Base-by-base conservation (phyloP, 2,797 vertebrate genomes). In the Crypturellus tataupa region DNA sequence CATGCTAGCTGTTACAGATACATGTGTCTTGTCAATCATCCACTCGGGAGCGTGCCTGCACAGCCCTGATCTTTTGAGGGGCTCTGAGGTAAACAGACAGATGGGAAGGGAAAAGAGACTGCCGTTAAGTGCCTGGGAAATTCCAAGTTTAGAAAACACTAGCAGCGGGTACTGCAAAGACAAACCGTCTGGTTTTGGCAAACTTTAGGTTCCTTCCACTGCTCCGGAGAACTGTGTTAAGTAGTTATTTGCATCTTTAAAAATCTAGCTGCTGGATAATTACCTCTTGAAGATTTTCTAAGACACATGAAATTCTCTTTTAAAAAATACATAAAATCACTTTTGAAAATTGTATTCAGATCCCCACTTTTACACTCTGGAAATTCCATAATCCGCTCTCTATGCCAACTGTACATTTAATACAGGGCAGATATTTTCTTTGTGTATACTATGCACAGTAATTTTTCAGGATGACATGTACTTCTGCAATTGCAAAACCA, bases 21-120 rank as follows among this genome's bases (percentile, higher is more conserved):
- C 29, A 17, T 3, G 27, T 2, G 67, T 71, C 68, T 68, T n/a
- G 81, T 65, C 83, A 92, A 80, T 78, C 78, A 88, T 44, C 85
- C 67, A 65, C 94, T 63, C 85, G 76, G 89, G 77, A 94, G 65
- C 12, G 40, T 59, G 77, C 65, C 70, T 72, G 72, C 58, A 75
- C 70, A 47, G 69, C 18, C 58, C 46, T 80, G 65, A 78, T 96
- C 82, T 96, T 68, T 87, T 88, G 93, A 94, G 80, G 87, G 83
- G 89, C 87, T 95, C 82, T 39, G 91, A 94, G 83, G 87, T 90
- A 91, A 93, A 94, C 79, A 80, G 39, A 47, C 93, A 94, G 94
- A 90, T 90, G 80, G 96, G 80, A 85, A 93, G 82, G 86, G 91
- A 76, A 75, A 86, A 47, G 77, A 90, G 73, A 51, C 68, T 84